These are phyloP conservation scores for Acrobasis consociella DNA, from an alignment of 2,888 invertebrate species.

Conservation along the genomic window DNA sequence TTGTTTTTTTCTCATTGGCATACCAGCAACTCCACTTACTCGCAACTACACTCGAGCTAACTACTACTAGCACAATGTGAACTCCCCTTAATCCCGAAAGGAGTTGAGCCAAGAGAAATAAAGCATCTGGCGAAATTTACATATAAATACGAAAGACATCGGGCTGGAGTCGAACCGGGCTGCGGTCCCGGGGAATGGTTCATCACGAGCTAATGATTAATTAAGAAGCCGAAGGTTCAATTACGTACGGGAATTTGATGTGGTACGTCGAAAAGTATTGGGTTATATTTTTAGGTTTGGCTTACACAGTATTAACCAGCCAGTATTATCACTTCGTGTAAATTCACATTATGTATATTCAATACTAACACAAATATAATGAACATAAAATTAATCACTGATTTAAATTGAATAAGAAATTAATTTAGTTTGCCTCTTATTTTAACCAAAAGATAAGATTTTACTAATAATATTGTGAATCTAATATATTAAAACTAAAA, in stretches of 20 bases:
- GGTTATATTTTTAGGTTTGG: not conserved
- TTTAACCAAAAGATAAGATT: too few relatives aligned
- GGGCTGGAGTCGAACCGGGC: constrained; percentile 24
- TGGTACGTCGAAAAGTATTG: not conserved
- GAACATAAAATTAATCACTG: too few relatives aligned
- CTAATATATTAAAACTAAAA: too few relatives aligned
- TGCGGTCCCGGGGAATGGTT: constrained; percentile 24
- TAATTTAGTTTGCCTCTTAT: too few relatives aligned
- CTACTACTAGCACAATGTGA: not conserved
- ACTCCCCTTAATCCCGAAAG: constrained; percentile 30
- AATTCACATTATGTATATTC: too few relatives aligned
- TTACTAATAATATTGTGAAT: too few relatives aligned
- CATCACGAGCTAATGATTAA: constrained; percentile 47
- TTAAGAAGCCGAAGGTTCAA: constrained; percentile 50
- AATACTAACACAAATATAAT: too few relatives aligned
- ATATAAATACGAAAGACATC: constrained; percentile 62
- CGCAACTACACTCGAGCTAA: not conserved
- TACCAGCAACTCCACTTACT: not conserved
- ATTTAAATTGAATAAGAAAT: too few relatives aligned
- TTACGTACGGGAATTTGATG: constrained; percentile 30
- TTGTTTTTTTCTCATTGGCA: not conserved
- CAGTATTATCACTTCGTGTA: too few relatives aligned
- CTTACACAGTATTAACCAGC: too few relatives aligned
- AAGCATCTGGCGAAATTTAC: constrained; percentile 51
- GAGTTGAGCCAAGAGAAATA: constrained; percentile 41